Evolutionary conservation across 2,113 vertebrate species (phyloP), one percentile per base, ranked within the genome.

Genomic region (Periophthalmus modestus): DNA sequence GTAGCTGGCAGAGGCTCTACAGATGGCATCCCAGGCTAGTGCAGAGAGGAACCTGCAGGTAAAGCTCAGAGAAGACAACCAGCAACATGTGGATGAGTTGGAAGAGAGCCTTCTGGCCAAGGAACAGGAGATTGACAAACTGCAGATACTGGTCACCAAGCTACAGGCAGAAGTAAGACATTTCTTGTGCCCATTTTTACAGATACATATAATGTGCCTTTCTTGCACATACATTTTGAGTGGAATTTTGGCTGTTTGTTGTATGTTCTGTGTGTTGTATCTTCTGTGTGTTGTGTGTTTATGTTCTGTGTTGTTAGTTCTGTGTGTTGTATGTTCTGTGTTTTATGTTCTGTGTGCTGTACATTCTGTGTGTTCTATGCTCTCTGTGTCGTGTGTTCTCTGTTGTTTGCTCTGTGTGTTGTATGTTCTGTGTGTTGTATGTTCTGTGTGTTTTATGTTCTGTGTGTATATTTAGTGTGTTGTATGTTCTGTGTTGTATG

Each of bases 21-120:
- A 87, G 74, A 10, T 1, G 0, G 80, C 78, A 16, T 73, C 82
- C 0, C 91, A 93, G 83, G 65, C 83, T 0, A 0, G 34, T 0
- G 12, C 83, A 0, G 91, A 93, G 73, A 74, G 92, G 48, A 87
- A 16, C 80, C 88, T 94, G 74, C 91, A 93, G 57, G 90, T 89
- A 83, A 94, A 94, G 69, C 91, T 93, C 66, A 83, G 89, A 2
- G 82, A 90, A 0, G 93, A 95, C 1, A 66, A 75, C 21, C 81
- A 90, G 76, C 43, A 82, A 23, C 81, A 91, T 66, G 73, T 94
- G 77, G 92, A 93, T 18, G 90, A 93, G 83, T 78, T 94, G 84
- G 93, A 94, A 82, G 93, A 94, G 87, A 54, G 71, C 1, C 48
- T 94, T 54, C 66, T 93, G 82, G 91, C 93, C 86, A 94, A 91